Conservation (phyloP, 2,888 invertebrate genomes). For the Microchrysa polita region DNA sequence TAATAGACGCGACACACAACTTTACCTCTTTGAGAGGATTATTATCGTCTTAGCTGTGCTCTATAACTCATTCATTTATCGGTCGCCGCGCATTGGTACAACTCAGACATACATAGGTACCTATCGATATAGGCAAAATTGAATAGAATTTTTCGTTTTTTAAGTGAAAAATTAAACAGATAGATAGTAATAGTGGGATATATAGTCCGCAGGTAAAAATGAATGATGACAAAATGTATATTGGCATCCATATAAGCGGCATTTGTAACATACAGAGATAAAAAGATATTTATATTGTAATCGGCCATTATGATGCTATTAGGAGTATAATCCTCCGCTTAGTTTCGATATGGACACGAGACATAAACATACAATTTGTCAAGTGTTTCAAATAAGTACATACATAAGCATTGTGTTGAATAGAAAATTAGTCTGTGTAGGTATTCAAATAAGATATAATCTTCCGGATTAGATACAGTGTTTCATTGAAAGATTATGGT, state of each 20-base stretch:
- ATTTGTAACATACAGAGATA: background rate
- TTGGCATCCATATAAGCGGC: background rate
- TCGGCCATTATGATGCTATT: slow-evolving; percentile 38
- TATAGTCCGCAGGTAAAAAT: background rate
- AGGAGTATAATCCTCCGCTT: slow-evolving; percentile 20
- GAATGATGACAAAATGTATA: background rate
- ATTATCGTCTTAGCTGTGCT: background rate
- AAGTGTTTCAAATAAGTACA: slow-evolving; percentile 26
- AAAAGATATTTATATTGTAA: slow-evolving; percentile 2
- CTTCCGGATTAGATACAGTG: background rate
- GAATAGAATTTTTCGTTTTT: background rate
- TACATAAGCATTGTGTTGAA: background rate
- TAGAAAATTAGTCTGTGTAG: too few species aligned
- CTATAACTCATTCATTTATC: background rate
- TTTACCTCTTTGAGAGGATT: slow-evolving; percentile 23
- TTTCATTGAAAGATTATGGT: background rate
- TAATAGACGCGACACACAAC: background rate
- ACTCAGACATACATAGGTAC: too few species aligned
- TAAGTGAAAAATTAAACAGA: background rate
- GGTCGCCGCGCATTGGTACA: too few species aligned
- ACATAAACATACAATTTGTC: slow-evolving; percentile 27
- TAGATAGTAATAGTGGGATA: too few species aligned
- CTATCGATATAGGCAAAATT: too few species aligned
- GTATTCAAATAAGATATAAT: slow-evolving; percentile 2
- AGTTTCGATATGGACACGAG: slow-evolving; percentile 32